Evolutionary conservation across 2,797 vertebrate species (phyloP).

Genomic region (Gallirallus australis): DNA sequence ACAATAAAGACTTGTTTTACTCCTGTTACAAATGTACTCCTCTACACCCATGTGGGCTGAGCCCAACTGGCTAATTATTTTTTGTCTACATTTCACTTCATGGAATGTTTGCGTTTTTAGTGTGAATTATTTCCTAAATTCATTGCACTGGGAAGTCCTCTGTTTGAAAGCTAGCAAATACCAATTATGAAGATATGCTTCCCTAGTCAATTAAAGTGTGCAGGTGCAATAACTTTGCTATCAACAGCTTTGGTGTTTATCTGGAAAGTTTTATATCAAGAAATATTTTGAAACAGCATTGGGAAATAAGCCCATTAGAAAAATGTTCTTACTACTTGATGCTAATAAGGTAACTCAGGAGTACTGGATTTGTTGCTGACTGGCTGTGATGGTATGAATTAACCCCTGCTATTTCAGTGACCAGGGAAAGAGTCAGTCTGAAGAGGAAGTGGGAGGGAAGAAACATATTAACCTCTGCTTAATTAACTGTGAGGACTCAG

Average conservation of each 20-base stretch:
- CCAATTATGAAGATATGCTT: not conserved
- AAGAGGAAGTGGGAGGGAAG: not conserved
- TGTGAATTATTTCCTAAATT: constrained; percentile 6
- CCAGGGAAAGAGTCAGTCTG: not conserved
- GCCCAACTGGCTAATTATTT: not conserved
- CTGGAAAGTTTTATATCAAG: not conserved
- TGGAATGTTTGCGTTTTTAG: not conserved
- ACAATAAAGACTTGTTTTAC: not conserved
- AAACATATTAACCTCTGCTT: not conserved
- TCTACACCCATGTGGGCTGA: not conserved
- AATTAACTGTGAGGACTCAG: not conserved
- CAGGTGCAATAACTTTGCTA: constrained; percentile 34
- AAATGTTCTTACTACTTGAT: not conserved
- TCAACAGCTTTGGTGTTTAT: constrained; percentile 21
- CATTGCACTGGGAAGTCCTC: not conserved
- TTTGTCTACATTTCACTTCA: not conserved
- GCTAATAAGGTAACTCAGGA: not conserved
- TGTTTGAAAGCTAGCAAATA: constrained; percentile 17
- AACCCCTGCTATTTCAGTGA: not conserved
- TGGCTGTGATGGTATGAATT: not conserved
- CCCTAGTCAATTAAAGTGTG: constrained; percentile 28
- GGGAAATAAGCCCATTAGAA: not conserved
- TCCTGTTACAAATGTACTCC: not conserved
- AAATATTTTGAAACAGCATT: constrained; percentile 16
- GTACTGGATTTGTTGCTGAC: not conserved